Evolutionary conservation across 2,797 vertebrate species (phyloP).

Genomic region (Typhlichthys eigenmanni): DNA sequence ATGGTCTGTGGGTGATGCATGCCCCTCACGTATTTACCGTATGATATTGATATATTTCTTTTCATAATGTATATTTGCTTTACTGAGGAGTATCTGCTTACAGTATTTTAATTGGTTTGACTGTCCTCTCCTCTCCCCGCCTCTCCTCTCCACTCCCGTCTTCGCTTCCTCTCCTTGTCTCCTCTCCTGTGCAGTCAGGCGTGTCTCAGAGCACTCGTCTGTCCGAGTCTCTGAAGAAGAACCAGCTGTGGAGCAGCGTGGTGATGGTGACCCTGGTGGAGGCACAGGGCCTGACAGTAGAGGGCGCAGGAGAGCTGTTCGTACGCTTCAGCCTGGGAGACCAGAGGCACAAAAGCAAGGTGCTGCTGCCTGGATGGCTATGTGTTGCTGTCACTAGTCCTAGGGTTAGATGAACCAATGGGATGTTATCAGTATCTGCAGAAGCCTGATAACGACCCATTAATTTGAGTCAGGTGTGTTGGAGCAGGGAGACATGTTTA

Average conservation of each 20-base stretch:
- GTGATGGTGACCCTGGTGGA: conserved; percentile 87
- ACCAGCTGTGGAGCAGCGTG: conserved; percentile 89
- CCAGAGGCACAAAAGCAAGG: conserved; percentile 93
- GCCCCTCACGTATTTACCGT: not conserved
- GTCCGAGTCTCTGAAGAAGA: conserved; percentile 82
- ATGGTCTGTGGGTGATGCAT: too few relatives aligned
- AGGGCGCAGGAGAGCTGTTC: conserved; percentile 79
- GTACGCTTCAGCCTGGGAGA: conserved; percentile 90
- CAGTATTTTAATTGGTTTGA: not conserved
- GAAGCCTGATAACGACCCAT: too few relatives aligned
- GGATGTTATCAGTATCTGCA: too few relatives aligned
- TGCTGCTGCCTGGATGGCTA: conserved; percentile 43
- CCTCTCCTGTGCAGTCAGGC: conserved; percentile 14
- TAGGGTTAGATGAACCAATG: too few relatives aligned
- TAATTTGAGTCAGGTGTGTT: too few relatives aligned
- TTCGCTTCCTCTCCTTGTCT: conserved; percentile 9
- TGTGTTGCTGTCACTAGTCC: not conserved
- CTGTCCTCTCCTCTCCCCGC: not conserved
- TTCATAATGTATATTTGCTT: too few relatives aligned
- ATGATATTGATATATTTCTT: too few relatives aligned
- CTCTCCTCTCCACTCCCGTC: not conserved
- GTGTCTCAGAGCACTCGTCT: conserved; percentile 55
- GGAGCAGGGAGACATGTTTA: too few relatives aligned
- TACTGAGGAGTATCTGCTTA: too few relatives aligned
- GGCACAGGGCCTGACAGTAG: conserved; percentile 80